Base-by-base conservation (phyloP, 2,113 vertebrate species). In the Dasyornis broadbenti region DNA sequence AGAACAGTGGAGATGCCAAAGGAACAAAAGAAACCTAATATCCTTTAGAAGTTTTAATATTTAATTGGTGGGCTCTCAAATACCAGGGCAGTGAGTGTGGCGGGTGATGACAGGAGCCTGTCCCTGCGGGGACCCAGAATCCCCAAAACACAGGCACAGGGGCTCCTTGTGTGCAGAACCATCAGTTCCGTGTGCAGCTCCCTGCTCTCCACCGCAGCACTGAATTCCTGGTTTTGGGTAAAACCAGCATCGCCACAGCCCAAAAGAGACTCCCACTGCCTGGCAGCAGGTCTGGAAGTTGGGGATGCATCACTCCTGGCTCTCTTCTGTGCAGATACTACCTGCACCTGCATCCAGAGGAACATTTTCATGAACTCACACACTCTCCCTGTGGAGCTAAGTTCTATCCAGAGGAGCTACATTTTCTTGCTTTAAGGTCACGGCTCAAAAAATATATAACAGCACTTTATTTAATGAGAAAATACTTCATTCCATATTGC, bases 21-120 rank as follows among this genome's bases (percentile, higher is more conserved):
- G 90, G 73, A 96, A 94, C 92, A 93, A 93, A 95, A 94, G 95
- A 95, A 96, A 95, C 61, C 30, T 35, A 78, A 95, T 95, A 83
- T 81, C 69, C 80, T 89, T 54, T 79, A 39, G 65, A 22, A 68
- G 3, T 53, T 79, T 96, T 89, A 94, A 96, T 96, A 86, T 95
- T 96, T 68, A 96, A 94, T 84, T 65, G 81, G 7, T 39, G 13
- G 92, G 95, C 23, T 88, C 79, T 93, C 31, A 2, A 65, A 47
- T 84, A 64, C 13, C 21, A 9, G 72, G 79, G 85, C 76, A 47
- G 64, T 6, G 18, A 42, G 20, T 6, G 65, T 40, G 19, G 70
- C 19, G 24, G 56, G 16, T 1, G 5, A 44, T 61, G 94, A 76
- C 23, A 42, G 90, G 33, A 24, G 23, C 47, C 37, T 0, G 0